A percentile compares a stretch with the other conserved stretches of the same genome.
Evolutionary conservation across 2,888 invertebrate species (phyloP).

Genomic region (Drosophila mercatorum): DNA sequence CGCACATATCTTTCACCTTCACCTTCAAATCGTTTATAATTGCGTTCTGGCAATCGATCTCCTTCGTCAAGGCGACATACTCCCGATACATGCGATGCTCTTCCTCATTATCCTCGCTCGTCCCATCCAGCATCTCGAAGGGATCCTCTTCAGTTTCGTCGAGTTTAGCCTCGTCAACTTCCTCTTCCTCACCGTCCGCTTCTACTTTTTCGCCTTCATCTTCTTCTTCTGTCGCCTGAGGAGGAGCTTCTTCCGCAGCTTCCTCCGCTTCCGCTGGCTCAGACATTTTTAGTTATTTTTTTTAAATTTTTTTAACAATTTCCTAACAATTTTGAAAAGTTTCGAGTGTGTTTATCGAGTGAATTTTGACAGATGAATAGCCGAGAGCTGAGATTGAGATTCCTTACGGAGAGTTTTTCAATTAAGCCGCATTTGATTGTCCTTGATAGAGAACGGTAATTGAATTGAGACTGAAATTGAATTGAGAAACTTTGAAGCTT

Average conservation of each 20-base stretch:
- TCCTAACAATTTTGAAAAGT: neutral
- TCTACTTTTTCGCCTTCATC: constrained; percentile 23
- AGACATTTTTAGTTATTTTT: constrained; percentile 25
- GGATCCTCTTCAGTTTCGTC: constrained; percentile 46
- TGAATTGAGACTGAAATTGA: constrained; percentile 7
- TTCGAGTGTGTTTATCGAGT: neutral
- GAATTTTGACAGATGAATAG: constrained; percentile 5
- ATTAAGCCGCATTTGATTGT: neutral
- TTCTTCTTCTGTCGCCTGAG: constrained; percentile 4
- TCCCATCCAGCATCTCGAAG: constrained; percentile 41
- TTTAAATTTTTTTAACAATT: constrained; percentile 14
- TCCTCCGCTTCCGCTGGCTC: neutral
- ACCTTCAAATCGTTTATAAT: constrained; percentile 30
- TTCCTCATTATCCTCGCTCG: constrained; percentile 29
- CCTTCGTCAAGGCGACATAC: constrained; percentile 34
- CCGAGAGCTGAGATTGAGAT: too few species aligned
- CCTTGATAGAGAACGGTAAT: neutral
- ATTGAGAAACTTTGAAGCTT: constrained; percentile 5
- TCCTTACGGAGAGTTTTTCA: neutral
- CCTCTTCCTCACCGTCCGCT: constrained; percentile 14
- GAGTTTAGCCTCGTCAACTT: constrained; percentile 18
- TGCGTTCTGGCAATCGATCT: constrained; percentile 47
- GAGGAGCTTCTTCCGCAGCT: constrained; percentile 1
- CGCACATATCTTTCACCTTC: constrained; percentile 3
- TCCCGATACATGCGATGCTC: constrained; percentile 37